Percentiles rank a stretch among this genome's conserved stretches.
Evolutionary conservation across 2,888 invertebrate genomes (phyloP).

Genomic region (Pheosia gnoma): DNA sequence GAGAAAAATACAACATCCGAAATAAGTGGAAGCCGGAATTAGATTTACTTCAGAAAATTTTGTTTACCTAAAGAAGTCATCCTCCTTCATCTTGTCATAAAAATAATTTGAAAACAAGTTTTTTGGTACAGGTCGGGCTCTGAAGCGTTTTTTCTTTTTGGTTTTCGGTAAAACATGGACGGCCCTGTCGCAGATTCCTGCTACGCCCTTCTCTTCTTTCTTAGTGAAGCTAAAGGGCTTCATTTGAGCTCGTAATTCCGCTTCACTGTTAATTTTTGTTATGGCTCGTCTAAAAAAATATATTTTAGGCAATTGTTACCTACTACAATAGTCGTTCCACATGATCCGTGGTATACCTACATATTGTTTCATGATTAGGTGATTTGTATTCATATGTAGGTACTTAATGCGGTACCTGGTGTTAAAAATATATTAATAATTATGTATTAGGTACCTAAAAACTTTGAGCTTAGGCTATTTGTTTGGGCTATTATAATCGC

Average conservation of each 20-base stretch:
- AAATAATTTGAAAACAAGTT: constrained; percentile 88
- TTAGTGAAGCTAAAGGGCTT: constrained; percentile 86
- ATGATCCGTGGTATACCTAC: too few species aligned
- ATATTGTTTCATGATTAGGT: too few species aligned
- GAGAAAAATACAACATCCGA: too few species aligned
- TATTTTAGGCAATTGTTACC: too few species aligned
- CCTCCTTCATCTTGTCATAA: constrained; percentile 88
- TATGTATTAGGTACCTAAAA: too few species aligned
- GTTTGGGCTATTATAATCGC: too few species aligned
- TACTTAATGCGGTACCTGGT: too few species aligned
- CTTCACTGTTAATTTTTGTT: constrained; percentile 85
- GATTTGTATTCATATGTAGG: too few species aligned
- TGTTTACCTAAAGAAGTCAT: constrained; percentile 87
- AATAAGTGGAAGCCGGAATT: background rate
- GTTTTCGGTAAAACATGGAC: constrained; percentile 59
- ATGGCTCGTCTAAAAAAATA: constrained; percentile 78
- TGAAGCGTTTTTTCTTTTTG: constrained; percentile 83
- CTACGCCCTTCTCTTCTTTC: constrained; percentile 79
- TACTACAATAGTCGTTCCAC: too few species aligned
- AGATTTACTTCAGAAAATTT: background rate
- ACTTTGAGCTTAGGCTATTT: too few species aligned
- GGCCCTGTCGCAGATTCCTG: constrained; percentile 69
- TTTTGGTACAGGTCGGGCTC: constrained; percentile 88
- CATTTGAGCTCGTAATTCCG: constrained; percentile 86
- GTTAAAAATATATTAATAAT: too few species aligned